Conservation (phyloP, 2,888 invertebrate species). For the Mycalesis mineus region DNA sequence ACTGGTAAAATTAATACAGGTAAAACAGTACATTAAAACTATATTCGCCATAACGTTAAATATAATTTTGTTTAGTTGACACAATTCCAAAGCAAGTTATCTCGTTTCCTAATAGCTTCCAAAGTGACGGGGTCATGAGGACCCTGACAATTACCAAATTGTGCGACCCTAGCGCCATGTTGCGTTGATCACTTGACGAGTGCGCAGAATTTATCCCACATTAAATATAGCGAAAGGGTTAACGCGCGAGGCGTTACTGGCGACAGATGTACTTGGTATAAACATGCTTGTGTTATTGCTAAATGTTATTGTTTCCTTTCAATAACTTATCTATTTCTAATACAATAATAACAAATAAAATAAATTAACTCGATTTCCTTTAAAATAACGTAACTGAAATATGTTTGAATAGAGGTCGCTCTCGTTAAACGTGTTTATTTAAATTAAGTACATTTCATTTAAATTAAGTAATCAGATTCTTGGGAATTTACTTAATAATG, state of each 20-base stretch:
- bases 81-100: background rate
- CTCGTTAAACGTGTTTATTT: too few species aligned
- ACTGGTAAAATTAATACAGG: too few species aligned
- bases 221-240: conserved; percentile 66
- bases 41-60: too few species aligned
- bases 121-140: conserved; percentile 50
- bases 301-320: background rate
- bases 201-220: conserved; percentile 66
- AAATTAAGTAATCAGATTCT: too few species aligned
- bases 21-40: too few species aligned
- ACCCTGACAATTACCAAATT: conserved; percentile 44
- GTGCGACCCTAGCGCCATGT: conserved; percentile 67
- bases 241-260: conserved; percentile 64
- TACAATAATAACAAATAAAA: too few species aligned
- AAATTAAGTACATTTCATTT: too few species aligned
- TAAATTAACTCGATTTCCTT: too few species aligned
- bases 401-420: too few species aligned
- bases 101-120: conserved; percentile 19
- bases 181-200: conserved; percentile 69
- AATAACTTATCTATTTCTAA: background rate
- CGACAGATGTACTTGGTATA: conserved; percentile 28
- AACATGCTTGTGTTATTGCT: conserved; percentile 7
- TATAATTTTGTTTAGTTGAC: background rate
- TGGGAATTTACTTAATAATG: too few species aligned
- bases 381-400: too few species aligned